Base-by-base conservation (phyloP, 2,888 invertebrate genomes). In the Scotopteryx bipunctaria region DNA sequence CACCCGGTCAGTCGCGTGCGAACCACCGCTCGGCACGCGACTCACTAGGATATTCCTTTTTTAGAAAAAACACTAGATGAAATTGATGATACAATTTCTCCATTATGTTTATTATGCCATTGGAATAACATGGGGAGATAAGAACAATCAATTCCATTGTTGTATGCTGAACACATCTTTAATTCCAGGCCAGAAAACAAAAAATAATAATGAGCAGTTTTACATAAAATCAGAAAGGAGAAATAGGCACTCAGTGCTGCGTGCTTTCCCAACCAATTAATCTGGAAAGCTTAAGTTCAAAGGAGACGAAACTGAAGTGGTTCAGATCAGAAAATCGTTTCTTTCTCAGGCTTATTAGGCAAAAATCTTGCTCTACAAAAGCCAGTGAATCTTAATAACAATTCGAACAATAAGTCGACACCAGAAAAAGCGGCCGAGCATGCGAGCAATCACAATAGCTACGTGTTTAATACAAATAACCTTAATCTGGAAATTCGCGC, bases 401-500 rank as follows among this genome's bases (percentile, higher is more conserved):
- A 41, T 51, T 41, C 25, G 56, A 57, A 62, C 55, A 59, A 74
- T 69, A 67, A 59, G 73, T 69, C 68, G 72, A 76, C 79, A 71
- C 68, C 65, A 71, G 66, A 58, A 59, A 59, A 66, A 62, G 67
- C 74, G 73, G 55, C 69, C 68, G 71, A 71, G 76, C 78, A 73
- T 61, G 73, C 71, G 78, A 69, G 63, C 78, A 76, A 55, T 57
- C 67, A 83, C 81, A 86, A 85, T 66, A 69, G 68, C 66, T 67
- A 63, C 74, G 71, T 83, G 86, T 86, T 86, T 86, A 78, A 69
- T 75, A 81, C 82, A 86, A 86, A 87, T 83, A 87, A 81, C 77
- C 73, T 79, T 82, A 81, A 83, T 83, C 84, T 81, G 67, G 57
- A 68, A 71, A 60, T 74, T 78, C 76, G 69, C 73, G 69, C 69